phyloP scores from a whole-genome alignment of 30 jellyfish, hydroid and myxozoan genomes.

The Turritopsis rubra region DNA sequence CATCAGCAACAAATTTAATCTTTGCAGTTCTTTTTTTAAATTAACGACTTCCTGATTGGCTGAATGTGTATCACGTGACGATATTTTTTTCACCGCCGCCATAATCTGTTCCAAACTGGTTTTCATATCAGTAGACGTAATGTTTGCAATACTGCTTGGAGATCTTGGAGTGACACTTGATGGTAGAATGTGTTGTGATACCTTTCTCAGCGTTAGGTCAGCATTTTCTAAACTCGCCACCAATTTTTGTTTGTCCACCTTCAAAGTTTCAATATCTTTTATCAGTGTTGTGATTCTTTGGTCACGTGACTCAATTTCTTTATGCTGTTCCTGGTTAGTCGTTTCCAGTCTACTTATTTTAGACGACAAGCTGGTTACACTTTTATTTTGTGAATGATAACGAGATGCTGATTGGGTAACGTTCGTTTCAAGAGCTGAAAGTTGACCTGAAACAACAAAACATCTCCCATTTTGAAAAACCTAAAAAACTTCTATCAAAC shows the following conservation, averaged over 20 bases:
- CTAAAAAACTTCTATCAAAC: too few relatives aligned
- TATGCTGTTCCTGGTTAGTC: background rate
- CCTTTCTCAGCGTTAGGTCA: background rate
- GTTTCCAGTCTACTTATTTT: background rate
- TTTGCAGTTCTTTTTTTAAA: background rate
- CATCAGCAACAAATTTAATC: background rate
- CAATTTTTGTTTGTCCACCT: background rate
- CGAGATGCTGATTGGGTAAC: background rate
- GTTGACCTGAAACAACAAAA: slow-evolving; percentile 6
- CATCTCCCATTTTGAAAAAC: too few relatives aligned
- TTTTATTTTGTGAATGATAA: background rate
- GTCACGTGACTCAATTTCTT: background rate
- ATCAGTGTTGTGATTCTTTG: background rate
- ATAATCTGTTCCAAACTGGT: background rate
- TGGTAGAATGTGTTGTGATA: background rate
- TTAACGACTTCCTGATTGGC: background rate
- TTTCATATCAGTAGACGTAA: background rate
- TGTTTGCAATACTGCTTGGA: background rate
- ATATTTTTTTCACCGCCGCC: background rate
- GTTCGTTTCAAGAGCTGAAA: background rate
- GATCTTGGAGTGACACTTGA: background rate
- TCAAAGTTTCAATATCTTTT: background rate
- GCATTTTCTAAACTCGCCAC: slow-evolving; percentile 4
- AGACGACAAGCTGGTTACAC: background rate
- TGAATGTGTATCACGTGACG: background rate